Conservation (phyloP, 1,140 invertebrate species). For the Hycleus phaleratus region DNA sequence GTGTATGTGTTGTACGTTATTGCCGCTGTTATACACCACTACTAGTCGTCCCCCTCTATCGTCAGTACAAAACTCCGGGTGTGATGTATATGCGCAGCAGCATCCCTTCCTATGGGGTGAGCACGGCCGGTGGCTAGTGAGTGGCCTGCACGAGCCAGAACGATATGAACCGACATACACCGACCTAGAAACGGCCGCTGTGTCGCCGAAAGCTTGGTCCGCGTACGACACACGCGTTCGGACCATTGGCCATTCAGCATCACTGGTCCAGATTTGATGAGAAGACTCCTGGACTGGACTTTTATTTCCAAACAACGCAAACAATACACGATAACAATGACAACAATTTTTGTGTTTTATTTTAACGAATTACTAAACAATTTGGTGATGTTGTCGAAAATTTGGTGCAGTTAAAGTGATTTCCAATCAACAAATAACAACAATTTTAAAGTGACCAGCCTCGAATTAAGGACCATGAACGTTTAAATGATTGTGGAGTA, state of each 20-base stretch:
- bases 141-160: slow-evolving; percentile 31
- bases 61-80: slow-evolving; percentile 20
- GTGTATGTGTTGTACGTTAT: neutral
- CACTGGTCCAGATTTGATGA: slow-evolving; percentile 29
- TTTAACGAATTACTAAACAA: too few species aligned
- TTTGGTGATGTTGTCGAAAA: too few species aligned
- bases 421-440: too few species aligned
- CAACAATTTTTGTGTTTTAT: too few species aligned
- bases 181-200: slow-evolving; percentile 29
- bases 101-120: slow-evolving; percentile 35
- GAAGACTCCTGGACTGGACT: neutral
- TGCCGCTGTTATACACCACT: slow-evolving; percentile 21
- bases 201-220: slow-evolving; percentile 32
- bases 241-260: slow-evolving; percentile 41
- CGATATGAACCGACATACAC: slow-evolving; percentile 24
- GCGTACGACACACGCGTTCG: slow-evolving; percentile 39
- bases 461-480: too few species aligned
- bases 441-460: too few species aligned
- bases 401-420: too few species aligned
- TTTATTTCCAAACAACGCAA: too few species aligned
- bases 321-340: too few species aligned
- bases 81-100: slow-evolving; percentile 26
- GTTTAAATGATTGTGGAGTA: too few species aligned
- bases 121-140: slow-evolving; percentile 39
- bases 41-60: too few species aligned